phyloP scores from a whole-genome alignment of 2,888 invertebrate species.

The Trissonchulus sp. region DNA sequence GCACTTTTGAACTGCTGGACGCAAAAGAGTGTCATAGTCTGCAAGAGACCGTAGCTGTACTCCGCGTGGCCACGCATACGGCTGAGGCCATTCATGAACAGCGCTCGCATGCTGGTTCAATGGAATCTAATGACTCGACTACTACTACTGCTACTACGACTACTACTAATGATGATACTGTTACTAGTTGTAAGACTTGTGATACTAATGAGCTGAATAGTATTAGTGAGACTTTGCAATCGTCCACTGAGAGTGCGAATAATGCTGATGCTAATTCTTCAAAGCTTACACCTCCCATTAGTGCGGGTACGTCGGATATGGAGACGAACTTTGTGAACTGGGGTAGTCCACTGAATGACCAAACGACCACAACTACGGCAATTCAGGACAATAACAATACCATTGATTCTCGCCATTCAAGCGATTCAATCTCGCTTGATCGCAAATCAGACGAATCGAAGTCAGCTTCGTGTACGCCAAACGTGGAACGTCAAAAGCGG shows the following conservation, averaged over 20 bases:
- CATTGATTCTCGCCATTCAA: neutral
- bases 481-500: neutral
- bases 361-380: neutral
- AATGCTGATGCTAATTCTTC: no score
- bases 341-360: neutral
- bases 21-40: neutral
- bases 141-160: neutral
- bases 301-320: neutral
- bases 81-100: no score
- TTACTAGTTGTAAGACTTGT: neutral
- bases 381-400: neutral
- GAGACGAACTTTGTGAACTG: neutral
- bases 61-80: neutral
- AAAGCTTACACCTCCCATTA: no score
- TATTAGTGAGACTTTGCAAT: no score
- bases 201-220: no score
- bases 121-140: no score
- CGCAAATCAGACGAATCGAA: neutral
- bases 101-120: neutral
- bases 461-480: neutral
- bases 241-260: no score
- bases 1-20: constrained; percentile 7
- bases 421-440: neutral
- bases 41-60: neutral
- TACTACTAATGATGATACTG: neutral